Base-by-base conservation (phyloP, 2,797 vertebrate species). In the Arctocebus calabarensis region DNA sequence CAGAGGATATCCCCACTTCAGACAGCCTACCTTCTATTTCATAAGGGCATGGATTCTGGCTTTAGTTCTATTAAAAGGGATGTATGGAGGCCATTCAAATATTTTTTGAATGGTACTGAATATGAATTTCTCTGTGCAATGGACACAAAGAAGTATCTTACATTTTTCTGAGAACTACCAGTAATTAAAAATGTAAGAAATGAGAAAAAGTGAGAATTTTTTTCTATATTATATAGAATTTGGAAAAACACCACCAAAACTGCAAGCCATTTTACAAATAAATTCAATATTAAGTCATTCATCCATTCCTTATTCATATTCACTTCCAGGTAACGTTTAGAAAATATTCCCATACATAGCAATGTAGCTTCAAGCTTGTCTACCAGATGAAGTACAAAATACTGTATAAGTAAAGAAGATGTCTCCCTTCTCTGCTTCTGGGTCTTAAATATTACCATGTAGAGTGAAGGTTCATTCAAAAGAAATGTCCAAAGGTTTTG, bases 131-230 rank as follows among this genome's bases (percentile, higher is more conserved):
- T 86, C 37, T 90, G 40, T 79, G 48, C 95, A 92, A 92, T 57
- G 19, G 73, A 93, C 75, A 96, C 17, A 89, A 78, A 95, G 92
- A 96, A 97, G 34, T 48, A 91, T 77, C 85, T 95, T 91, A 84
- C 32, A 79, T 84, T 94, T 96, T 85, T 94, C 81, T 97, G 83
- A 96, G 68, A 94, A 95, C 78, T 82, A 95, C 61, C 40, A 88
- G 79, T 87, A 86, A 97, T 87, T 89, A 84, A 52, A 94, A 74
- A 71, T 94, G 57, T 89, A 57, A 92, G 34, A 95, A 97, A 96
- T n/a, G 55, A 91, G 20, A 70, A 74, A 75, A 52, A 88, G 73
- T 57, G 25, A 87, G 84, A 89, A 87, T 57, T 79, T 45, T 37
- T 66, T 94, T 92, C 83, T 95, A 17, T 10, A 86, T 74, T 95